phyloP scores from a whole-genome alignment of 2,797 vertebrate species.

The Naso thynnoides region DNA sequence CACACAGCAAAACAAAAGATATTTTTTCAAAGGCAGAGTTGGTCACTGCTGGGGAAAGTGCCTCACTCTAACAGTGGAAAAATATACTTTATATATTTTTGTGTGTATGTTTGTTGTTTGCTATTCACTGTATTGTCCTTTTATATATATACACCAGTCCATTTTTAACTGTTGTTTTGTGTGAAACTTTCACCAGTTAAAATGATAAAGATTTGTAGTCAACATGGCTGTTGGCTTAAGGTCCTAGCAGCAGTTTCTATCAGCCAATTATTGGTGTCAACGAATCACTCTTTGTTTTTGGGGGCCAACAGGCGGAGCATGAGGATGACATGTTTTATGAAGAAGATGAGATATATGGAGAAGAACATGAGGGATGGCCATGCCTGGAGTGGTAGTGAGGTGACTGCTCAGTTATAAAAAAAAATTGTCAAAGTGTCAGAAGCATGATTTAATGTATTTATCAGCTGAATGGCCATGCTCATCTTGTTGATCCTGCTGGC shows the following conservation, averaged over 20 bases:
- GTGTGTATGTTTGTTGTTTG: slow-evolving; percentile 53
- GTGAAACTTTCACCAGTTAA: slow-evolving; percentile 34
- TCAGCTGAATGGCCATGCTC: background rate
- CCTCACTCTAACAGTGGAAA: slow-evolving; percentile 27
- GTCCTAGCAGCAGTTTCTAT: slow-evolving; percentile 45
- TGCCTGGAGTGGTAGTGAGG: slow-evolving; percentile 85
- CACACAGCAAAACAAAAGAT: background rate
- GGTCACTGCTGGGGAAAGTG: slow-evolving; percentile 1
- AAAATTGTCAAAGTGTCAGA: slow-evolving; percentile 42
- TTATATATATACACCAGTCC: slow-evolving; percentile 44
- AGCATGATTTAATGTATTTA: slow-evolving; percentile 19
- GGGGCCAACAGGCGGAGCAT: slow-evolving; percentile 79
- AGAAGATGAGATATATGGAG: slow-evolving; percentile 83
- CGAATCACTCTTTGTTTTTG: slow-evolving; percentile 77
- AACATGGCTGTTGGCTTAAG: slow-evolving; percentile 37
- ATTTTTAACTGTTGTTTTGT: slow-evolving; percentile 49
- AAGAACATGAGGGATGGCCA: slow-evolving; percentile 82
- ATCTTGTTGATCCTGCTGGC: slow-evolving; percentile 13
- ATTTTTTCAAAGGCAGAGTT: slow-evolving; percentile 47
- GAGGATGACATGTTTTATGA: slow-evolving; percentile 84
- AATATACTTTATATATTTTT: slow-evolving; percentile 35
- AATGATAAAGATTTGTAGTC: slow-evolving; percentile 27
- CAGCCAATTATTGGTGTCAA: slow-evolving; percentile 60
- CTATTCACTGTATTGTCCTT: slow-evolving; percentile 56
- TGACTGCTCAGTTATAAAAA: slow-evolving; percentile 72